Percentiles rank a stretch among this genome's conserved stretches.
These are phyloP conservation scores for Lepidurus couesii DNA, from an alignment of 1,140 invertebrate species.

Conservation along the genomic window DNA sequence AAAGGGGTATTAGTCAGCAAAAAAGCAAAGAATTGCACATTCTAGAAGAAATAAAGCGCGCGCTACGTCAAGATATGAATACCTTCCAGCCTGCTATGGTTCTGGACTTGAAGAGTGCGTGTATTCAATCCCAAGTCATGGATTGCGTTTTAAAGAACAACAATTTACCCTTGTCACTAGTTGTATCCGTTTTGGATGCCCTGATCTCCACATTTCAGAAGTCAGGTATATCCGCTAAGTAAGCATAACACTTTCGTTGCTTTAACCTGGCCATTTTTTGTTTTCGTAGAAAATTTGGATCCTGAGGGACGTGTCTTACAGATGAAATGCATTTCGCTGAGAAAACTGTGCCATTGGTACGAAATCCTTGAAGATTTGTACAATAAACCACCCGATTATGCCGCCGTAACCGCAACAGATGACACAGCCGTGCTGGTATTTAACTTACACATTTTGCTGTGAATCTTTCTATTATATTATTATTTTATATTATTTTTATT, in stretches of 20 bases:
- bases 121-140: conserved; percentile 26
- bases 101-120: conserved; percentile 27
- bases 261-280: background rate
- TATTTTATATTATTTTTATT: background rate
- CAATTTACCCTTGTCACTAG: background rate
- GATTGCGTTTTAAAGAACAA: conserved; percentile 26
- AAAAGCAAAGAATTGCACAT: conserved; percentile 79
- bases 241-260: background rate
- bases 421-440: conserved; percentile 18
- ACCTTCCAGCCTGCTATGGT: conserved; percentile 10
- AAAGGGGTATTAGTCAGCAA: conserved; percentile 73
- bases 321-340: conserved; percentile 17
- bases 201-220: conserved; percentile 24
- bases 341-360: conserved; percentile 16
- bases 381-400: conserved; percentile 29
- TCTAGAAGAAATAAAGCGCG: conserved; percentile 56
- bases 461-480: background rate
- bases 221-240: background rate
- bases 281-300: conserved; percentile 23
- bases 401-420: background rate
- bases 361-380: conserved; percentile 8
- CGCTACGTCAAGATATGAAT: conserved; percentile 36
- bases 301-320: conserved; percentile 25
- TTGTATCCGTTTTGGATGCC: conserved; percentile 21
- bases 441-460: background rate